Evolutionary conservation across 2,888 invertebrate species (phyloP).

Genomic region (Periphyllus acericola): DNA sequence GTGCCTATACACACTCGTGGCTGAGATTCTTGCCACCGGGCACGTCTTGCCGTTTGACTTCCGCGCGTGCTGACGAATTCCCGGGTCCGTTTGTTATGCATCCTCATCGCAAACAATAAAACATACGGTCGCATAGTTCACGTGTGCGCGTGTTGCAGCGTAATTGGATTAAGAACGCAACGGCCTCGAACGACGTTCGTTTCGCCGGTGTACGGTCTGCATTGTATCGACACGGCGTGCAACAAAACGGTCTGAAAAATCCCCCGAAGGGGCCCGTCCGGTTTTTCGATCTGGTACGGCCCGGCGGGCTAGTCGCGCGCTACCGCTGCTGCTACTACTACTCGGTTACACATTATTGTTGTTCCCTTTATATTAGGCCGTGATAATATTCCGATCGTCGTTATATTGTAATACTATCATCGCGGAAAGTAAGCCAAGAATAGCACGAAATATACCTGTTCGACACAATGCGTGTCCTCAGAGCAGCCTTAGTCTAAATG

Average conservation of each 20-base stretch:
- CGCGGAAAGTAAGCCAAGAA: not conserved
- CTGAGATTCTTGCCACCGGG: not conserved
- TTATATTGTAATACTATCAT: not conserved
- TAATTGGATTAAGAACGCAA: constrained; percentile 26
- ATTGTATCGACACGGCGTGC: not conserved
- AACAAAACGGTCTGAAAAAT: not conserved
- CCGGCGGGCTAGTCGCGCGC: not conserved
- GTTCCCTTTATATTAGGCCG: not conserved
- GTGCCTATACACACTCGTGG: no score
- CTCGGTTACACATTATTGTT: not conserved
- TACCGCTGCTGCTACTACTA: not conserved
- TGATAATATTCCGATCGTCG: no score
- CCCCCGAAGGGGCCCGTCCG: not conserved
- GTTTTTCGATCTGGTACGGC: constrained; percentile 10
- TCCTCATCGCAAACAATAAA: not conserved
- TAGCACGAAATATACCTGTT: no score
- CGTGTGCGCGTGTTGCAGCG: not conserved
- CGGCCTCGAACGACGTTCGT: constrained; percentile 24
- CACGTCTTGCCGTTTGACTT: not conserved
- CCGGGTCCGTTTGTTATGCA: not conserved
- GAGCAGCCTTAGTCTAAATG: no score
- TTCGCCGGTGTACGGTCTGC: not conserved
- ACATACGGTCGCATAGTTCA: no score
- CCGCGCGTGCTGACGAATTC: constrained; percentile 17
- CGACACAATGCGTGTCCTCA: no score